Conservation (phyloP, 2,888 invertebrate species). For the Crepidodera aurea region DNA sequence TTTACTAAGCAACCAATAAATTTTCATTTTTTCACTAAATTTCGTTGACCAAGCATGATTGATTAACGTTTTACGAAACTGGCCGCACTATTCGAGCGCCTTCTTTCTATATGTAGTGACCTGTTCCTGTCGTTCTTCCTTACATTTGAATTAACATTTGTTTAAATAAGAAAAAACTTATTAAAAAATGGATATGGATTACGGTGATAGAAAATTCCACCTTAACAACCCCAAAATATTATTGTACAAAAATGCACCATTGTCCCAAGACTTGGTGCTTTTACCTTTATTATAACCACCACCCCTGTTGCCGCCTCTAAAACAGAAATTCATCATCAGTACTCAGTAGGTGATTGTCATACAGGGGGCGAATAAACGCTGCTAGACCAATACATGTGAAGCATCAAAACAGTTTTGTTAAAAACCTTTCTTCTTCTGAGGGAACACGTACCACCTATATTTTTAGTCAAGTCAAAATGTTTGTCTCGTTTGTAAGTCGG, state of each 20-base stretch:
- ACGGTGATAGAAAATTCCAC: constrained; percentile 4
- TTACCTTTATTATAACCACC: constrained; percentile 98
- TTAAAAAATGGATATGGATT: neutral
- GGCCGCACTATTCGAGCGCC: too few relatives aligned
- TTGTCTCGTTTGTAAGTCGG: constrained; percentile 11
- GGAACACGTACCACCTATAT: constrained; percentile 34
- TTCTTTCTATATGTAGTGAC: too few relatives aligned
- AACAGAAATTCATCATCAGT: constrained; percentile 77
- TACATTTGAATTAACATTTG: too few relatives aligned
- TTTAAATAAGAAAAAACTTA: neutral
- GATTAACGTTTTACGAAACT: too few relatives aligned
- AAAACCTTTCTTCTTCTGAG: constrained; percentile 37
- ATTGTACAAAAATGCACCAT: constrained; percentile 73
- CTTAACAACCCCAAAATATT: constrained; percentile 44
- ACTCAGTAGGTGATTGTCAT: constrained; percentile 59
- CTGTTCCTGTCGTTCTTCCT: too few relatives aligned
- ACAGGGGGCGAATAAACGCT: constrained; percentile 65
- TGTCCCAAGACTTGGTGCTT: constrained; percentile 79
- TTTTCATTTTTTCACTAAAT: too few relatives aligned
- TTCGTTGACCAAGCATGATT: too few relatives aligned
- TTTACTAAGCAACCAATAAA: too few relatives aligned
- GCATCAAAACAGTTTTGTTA: constrained; percentile 30
- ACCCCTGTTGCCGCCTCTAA: constrained; percentile 94
- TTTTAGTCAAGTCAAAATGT: constrained; percentile 37
- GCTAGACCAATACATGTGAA: constrained; percentile 43